Percentiles rank a stretch among this genome's conserved stretches.
phyloP scores from a whole-genome alignment of 1,140 invertebrate genomes.

The Chymomyza costata region DNA sequence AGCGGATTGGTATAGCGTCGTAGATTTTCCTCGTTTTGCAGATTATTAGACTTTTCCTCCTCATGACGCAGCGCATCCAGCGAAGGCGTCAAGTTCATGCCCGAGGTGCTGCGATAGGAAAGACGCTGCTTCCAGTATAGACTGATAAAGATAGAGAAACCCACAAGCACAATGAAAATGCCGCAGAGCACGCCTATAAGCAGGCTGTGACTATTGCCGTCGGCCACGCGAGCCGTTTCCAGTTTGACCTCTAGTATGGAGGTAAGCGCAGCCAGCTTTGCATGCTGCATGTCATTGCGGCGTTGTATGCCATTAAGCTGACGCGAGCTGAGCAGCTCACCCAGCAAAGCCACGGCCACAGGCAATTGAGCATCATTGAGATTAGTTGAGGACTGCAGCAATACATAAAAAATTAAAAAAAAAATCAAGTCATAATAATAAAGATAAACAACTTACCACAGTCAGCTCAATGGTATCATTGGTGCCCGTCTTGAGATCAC shows the following conservation, averaged over 20 bases:
- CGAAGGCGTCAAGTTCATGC: slow-evolving; percentile 77
- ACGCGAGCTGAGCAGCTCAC: slow-evolving; percentile 84
- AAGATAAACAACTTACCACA: slow-evolving; percentile 79
- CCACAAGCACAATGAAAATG: slow-evolving; percentile 73
- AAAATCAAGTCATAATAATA: not conserved
- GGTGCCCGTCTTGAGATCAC: slow-evolving; percentile 85
- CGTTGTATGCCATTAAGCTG: slow-evolving; percentile 66
- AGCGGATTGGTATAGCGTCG: slow-evolving; percentile 79
- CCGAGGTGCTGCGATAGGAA: slow-evolving; percentile 77
- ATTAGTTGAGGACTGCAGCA: slow-evolving; percentile 75
- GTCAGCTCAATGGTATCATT: slow-evolving; percentile 92
- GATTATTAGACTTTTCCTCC: slow-evolving; percentile 91
- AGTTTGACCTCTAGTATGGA: slow-evolving; percentile 87
- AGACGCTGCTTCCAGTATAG: slow-evolving; percentile 78
- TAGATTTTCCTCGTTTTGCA: slow-evolving; percentile 92
- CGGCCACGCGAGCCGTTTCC: slow-evolving; percentile 66
- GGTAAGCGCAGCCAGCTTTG: slow-evolving; percentile 80
- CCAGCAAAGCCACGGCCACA: slow-evolving; percentile 81
- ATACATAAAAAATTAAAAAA: slow-evolving; percentile 23
- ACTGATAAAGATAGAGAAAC: slow-evolving; percentile 71
- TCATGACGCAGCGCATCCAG: slow-evolving; percentile 81
- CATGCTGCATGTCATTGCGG: slow-evolving; percentile 71
- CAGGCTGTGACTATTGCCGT: slow-evolving; percentile 64
- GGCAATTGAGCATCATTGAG: slow-evolving; percentile 78
- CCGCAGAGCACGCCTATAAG: slow-evolving; percentile 77